These are phyloP conservation scores for Halichoeres trimaculatus DNA, from an alignment of 2,113 vertebrate genomes.

Conservation along the genomic window DNA sequence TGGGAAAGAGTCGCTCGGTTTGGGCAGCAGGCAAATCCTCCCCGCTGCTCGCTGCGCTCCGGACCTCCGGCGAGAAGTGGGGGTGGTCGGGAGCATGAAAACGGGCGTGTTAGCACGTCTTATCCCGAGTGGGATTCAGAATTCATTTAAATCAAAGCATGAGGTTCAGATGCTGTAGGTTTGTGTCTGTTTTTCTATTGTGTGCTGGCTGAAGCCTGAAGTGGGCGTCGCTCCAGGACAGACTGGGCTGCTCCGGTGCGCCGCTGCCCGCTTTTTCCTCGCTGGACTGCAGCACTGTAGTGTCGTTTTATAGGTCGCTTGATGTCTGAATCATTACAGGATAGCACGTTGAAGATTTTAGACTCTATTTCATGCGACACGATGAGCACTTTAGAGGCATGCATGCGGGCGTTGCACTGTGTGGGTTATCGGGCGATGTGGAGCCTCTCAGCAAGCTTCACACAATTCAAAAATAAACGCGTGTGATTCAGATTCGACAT, in stretches of 20 bases:
- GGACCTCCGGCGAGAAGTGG: conserved; percentile 66
- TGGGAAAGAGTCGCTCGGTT: conserved; percentile 65
- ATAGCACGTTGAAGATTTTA: neutral
- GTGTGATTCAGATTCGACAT: conserved; percentile 4
- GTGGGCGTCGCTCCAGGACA: conserved; percentile 85
- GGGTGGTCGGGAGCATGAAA: conserved; percentile 62
- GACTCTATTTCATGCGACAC: conserved; percentile 1
- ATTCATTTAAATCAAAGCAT: conserved; percentile 18
- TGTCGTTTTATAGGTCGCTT: conserved; percentile 57
- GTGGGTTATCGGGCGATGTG: conserved; percentile 68
- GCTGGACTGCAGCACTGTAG: conserved; percentile 66
- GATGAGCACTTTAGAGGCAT: neutral
- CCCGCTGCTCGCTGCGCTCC: conserved; percentile 72
- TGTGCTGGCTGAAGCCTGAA: conserved; percentile 78
- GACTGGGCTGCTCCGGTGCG: conserved; percentile 68
- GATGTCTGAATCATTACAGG: conserved; percentile 4
- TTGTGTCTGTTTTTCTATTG: conserved; percentile 71
- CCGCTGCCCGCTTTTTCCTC: conserved; percentile 76
- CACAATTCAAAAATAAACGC: conserved; percentile 42
- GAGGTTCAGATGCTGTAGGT: conserved; percentile 40
- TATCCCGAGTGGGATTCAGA: neutral
- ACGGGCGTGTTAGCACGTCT: conserved; percentile 72
- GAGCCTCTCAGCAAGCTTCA: conserved; percentile 17
- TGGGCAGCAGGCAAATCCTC: conserved; percentile 75
- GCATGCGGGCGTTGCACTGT: conserved; percentile 66